Evolutionary conservation across 2,113 vertebrate genomes (phyloP), one percentile per base, ranked within the genome.

Genomic region (Acrocephalus kingi): DNA sequence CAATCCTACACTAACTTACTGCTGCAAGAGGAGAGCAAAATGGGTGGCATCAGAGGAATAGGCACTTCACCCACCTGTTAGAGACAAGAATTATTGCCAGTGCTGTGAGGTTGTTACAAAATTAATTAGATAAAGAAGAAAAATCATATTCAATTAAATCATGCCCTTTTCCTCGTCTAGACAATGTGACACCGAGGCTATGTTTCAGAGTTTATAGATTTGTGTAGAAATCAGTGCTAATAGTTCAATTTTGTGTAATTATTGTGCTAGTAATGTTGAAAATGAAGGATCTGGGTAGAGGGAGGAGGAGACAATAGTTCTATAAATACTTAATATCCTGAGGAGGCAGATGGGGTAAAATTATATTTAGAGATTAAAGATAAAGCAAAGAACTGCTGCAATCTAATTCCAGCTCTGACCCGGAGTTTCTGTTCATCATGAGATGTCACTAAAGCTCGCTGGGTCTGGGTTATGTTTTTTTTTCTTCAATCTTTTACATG

Each of bases 171-270:
- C 83, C 45, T 92, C 41, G 17, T 71, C 51, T 64, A 87, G 83
- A 64, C 80, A 91, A 75, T 76, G 83, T 84, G 86, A 68, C 92
- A 96, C 63, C 28, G 64, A 71, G 33, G 72, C 67, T 68, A 5
- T 88, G 87, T 72, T 84, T 96, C 91, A 66, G 67, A 74, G 63
- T 85, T 85, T 84, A 83, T 82, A 76, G 79, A 93, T 94, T 76
- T 83, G 72, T 93, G 39, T 78, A 89, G 90, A 81, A 92, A 94
- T 87, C 37, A 64, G 66, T 90, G 87, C 84, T 90, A 95, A 90
- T 88, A 90, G 93, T 90, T 92, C 81, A 91, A 94, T 95, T 95
- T 94, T 92, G n/a, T 95, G 76, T 72, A 92, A 91, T 97, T 94
- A 89, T 78, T 3, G 0, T 72, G 69, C 92, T 75, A 59, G 37